These are phyloP conservation scores for Coranthus polyacanthus DNA, from an alignment of 2,797 vertebrate species.

Conservation along the genomic window DNA sequence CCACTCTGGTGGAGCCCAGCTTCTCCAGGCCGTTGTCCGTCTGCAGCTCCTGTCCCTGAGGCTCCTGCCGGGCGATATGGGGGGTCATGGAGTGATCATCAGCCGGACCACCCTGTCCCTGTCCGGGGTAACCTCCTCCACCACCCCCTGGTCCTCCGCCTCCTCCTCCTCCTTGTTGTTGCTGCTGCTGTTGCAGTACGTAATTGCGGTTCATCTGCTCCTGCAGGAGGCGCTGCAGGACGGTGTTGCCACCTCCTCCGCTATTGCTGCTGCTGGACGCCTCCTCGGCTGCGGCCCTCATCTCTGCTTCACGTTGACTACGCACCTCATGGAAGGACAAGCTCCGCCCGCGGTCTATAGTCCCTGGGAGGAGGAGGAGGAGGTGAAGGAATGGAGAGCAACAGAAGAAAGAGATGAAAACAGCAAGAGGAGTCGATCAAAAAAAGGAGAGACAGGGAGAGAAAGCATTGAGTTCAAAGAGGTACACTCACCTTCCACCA, in stretches of 20 bases:
- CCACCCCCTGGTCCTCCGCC: constrained; percentile 30
- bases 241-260: constrained; percentile 83
- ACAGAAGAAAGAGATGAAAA: too few relatives aligned
- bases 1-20: constrained; percentile 82
- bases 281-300: constrained; percentile 95
- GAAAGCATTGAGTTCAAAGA: neutral
- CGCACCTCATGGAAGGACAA: constrained; percentile 85
- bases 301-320: constrained; percentile 85
- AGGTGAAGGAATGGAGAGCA: neutral
- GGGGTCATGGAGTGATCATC: constrained; percentile 90
- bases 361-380: constrained; percentile 64
- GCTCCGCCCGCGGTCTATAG: constrained; percentile 78
- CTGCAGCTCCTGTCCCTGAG: constrained; percentile 98
- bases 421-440: neutral
- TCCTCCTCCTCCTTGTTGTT: constrained; percentile 62
- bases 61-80: constrained; percentile 97
- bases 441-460: too few relatives aligned
- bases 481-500: neutral
- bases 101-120: constrained; percentile 80
- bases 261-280: constrained; percentile 83
- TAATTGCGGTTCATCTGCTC: constrained; percentile 97
- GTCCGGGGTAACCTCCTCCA: constrained; percentile 71
- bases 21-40: constrained; percentile 96
- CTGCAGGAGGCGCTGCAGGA: constrained; percentile 97
- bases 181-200: constrained; percentile 81